These are phyloP conservation scores for Gulo gulo DNA, from an alignment of 2,113 vertebrate species.

Conservation along the genomic window DNA sequence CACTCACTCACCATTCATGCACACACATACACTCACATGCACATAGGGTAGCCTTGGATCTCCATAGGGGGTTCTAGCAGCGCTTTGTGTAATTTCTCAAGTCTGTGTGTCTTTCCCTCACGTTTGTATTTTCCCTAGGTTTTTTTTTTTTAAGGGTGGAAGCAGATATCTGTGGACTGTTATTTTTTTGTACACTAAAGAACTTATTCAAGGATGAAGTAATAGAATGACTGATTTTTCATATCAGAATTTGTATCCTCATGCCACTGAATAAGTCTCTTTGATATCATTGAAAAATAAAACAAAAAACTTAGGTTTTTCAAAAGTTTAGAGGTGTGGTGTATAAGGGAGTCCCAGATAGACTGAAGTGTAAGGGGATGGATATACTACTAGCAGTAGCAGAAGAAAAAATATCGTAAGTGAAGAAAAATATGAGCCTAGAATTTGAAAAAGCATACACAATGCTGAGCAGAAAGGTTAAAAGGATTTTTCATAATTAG, in stretches of 20 bases:
- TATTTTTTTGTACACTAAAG: background rate
- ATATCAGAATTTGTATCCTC: background rate
- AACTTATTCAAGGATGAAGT: background rate
- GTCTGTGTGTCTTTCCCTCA: background rate
- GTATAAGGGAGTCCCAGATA: background rate
- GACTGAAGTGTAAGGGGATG: background rate
- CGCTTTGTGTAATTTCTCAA: background rate
- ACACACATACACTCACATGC: background rate
- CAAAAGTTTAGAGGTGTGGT: background rate
- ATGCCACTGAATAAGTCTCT: background rate
- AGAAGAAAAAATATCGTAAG: background rate
- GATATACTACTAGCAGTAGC: background rate
- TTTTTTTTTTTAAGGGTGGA: background rate
- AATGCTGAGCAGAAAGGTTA: background rate
- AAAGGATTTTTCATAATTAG: background rate
- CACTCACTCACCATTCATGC: background rate
- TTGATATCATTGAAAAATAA: background rate
- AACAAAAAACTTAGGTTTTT: background rate
- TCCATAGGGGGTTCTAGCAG: background rate
- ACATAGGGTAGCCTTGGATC: background rate
- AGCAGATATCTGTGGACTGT: background rate
- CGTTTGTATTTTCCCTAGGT: background rate
- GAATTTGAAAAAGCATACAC: background rate
- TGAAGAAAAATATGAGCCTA: background rate
- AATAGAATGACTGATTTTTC: background rate